Percentiles rank a stretch among this genome's conserved stretches.
Evolutionary conservation across 2,888 invertebrate genomes (phyloP).

Genomic region (Drosophila yooni): DNA sequence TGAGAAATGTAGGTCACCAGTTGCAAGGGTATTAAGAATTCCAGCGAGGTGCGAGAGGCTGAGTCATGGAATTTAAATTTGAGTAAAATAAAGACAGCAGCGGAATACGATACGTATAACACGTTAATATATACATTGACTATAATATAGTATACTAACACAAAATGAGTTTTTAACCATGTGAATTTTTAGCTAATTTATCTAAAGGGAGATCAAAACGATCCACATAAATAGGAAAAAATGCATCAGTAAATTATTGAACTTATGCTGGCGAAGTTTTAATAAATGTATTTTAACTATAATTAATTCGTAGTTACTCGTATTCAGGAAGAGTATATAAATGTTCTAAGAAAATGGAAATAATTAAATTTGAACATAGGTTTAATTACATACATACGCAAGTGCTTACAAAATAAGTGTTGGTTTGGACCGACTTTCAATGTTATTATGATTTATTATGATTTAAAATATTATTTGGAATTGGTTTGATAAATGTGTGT

Average conservation of each 20-base stretch:
- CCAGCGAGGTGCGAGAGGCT: slow-evolving; percentile 19
- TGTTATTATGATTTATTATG: too few relatives aligned
- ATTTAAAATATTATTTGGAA: not conserved
- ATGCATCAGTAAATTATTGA: not conserved
- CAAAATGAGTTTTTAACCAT: not conserved
- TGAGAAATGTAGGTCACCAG: not conserved
- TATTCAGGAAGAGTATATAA: not conserved
- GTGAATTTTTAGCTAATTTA: not conserved
- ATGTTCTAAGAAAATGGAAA: not conserved
- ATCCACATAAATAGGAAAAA: not conserved
- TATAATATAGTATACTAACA: not conserved
- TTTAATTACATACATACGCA: not conserved
- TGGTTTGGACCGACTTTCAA: not conserved
- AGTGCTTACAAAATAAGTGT: not conserved
- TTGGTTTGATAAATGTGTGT: too few relatives aligned
- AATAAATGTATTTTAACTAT: not conserved
- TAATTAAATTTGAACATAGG: not conserved
- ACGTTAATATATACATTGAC: not conserved
- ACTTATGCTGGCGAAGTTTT: not conserved
- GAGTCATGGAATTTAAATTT: slow-evolving; percentile 37
- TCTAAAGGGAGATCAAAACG: not conserved
- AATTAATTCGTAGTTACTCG: not conserved
- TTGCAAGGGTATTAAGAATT: slow-evolving; percentile 3
- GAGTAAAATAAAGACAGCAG: not conserved
- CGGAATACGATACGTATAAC: not conserved